Evolutionary conservation across 2,113 vertebrate species (phyloP), one percentile per base, ranked within the genome.

Genomic region (Pomatostomus ruficeps): DNA sequence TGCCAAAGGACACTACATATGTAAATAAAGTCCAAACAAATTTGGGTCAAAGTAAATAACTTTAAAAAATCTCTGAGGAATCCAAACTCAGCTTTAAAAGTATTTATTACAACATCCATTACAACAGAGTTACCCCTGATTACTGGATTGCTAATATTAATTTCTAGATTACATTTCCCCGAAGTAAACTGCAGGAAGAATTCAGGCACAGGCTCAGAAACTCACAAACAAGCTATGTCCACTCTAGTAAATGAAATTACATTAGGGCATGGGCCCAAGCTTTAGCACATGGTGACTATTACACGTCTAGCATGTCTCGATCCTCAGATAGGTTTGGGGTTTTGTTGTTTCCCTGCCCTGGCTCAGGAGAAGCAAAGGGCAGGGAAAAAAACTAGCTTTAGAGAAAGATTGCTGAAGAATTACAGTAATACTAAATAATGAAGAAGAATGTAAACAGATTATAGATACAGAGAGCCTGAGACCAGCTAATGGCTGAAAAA

Each of bases 361-460:
- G 84, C 95, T 93, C 40, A 59, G 89, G 52, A 97, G 94, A 94
- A 94, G 51, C 45, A 85, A 81, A 97, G 91, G 65, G 81, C 76
- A 94, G 65, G 76, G 92, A 48, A 96, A 95, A 76, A 51, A 36
- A 0, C 1, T 65, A 93, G 74, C 79, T 86, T 71, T 68, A 63
- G 81, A 95, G 89, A 95, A 95, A 93, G 95, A 96, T 66, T 97
- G 74, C 55, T 92, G 73, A 96, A 96, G 95, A 97, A 96, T 96
- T 96, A 92, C 93, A 95, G 96, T 97, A 95, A 96, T 97, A 97
- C 97, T 97, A 97, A 98, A 97, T 98, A 98, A 98, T 71, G 91
- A 97, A 93, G 91, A 98, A 97, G 97, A 98, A 98, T 98, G 97
- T 98, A 98, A 98, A 98, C 97, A 98, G 96, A 98, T 98, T 97